These are phyloP conservation scores for Hypotaenidia okinawae DNA, from an alignment of 2,797 vertebrate genomes.

Conservation along the genomic window DNA sequence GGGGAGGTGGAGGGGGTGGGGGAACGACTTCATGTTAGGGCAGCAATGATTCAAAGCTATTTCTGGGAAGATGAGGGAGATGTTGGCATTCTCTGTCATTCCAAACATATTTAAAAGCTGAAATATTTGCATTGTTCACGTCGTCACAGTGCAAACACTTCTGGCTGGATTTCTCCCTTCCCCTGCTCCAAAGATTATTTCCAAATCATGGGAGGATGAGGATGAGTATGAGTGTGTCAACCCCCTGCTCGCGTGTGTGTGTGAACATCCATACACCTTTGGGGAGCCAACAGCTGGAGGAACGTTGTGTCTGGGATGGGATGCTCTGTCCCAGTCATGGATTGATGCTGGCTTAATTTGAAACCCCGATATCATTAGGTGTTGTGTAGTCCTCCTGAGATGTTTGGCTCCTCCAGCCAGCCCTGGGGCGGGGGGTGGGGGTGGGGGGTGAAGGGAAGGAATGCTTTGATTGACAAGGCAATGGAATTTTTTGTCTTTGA, in stretches of 20 bases:
- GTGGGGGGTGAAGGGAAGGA: background rate
- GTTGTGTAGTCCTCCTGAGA: background rate
- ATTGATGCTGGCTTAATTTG: background rate
- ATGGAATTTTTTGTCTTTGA: background rate
- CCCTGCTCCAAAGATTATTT: background rate
- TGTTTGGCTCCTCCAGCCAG: background rate
- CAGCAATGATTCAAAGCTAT: slow-evolving; percentile 56
- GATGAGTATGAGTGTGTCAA: background rate
- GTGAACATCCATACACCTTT: too few species aligned
- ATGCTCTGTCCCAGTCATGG: fast-evolving
- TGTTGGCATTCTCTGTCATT: slow-evolving; percentile 57
- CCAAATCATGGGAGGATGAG: background rate
- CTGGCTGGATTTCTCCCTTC: background rate
- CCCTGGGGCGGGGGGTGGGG: background rate
- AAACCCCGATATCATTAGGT: background rate
- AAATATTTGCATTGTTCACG: slow-evolving; percentile 59
- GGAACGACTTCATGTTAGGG: background rate
- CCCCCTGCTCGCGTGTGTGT: background rate
- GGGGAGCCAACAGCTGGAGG: background rate
- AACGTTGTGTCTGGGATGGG: background rate
- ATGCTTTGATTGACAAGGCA: background rate
- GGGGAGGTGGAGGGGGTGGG: background rate
- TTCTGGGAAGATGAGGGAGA: slow-evolving; percentile 64
- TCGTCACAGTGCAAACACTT: slow-evolving; percentile 45
- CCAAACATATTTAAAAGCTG: slow-evolving; percentile 62